Evolutionary conservation across 2,797 vertebrate species (phyloP), one percentile per base, ranked within the genome.

Genomic region (Tamandua tetradactyla): DNA sequence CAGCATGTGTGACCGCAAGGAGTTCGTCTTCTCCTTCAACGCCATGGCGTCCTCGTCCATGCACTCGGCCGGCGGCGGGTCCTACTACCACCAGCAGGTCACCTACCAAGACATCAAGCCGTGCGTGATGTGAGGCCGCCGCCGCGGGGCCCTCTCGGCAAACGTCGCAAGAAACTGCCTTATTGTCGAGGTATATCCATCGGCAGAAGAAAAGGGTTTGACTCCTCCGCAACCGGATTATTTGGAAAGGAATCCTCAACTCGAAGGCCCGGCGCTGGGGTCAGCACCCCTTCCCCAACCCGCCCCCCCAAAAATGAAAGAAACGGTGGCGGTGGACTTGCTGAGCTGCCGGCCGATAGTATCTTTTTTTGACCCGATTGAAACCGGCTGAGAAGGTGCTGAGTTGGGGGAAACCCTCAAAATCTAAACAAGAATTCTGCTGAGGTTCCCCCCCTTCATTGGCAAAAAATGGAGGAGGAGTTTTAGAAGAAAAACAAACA

Each of bases 61-160:
- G 99, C 99, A 99, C 98, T 99, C 99, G 0, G 99, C 99, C 7
- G 97, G 99, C 89, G 99, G 99, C 96, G 97, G 99, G 95, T 99
- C 99, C 44, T 99, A 99, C 98, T 99, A 99, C 97, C 99, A 99
- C 97, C 99, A 99, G 91, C 99, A 99, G 98, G 99, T 99, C 98
- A 99, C 99, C 97, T 99, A 99, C 98, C 99, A 99, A 98, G 99
- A 99, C 98, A 99, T 99, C 99, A 99, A 99, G 97, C 99, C 99
- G 2, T 99, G 99, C 93, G 99, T 99, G 88, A 99, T 99, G 99
- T 99, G 99, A 99, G 97, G 93, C 80, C 20, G 61, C 82, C 95
- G 69, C n/a, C 15, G 18, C 0, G 10, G n/a, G 25, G 72, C 61
- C 5, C 74, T 78, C 93, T 91, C 57, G 61, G 85, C 62, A 92